Percentiles rank a stretch among this genome's conserved stretches.
Conservation (phyloP, 1,140 invertebrate genomes). For the Tetranychus urticae region DNA sequence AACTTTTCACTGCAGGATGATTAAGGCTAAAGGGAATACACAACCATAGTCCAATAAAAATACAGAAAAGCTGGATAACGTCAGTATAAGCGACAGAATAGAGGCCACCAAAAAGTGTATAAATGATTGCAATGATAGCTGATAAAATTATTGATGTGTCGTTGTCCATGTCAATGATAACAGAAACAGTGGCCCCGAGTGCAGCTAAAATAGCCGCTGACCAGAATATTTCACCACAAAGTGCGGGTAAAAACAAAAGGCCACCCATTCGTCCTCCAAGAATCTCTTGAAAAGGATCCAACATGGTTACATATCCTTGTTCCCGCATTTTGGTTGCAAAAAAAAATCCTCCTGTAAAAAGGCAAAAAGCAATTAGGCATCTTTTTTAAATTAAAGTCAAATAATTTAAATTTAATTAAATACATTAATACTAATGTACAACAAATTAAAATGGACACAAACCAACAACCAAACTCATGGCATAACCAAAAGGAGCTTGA, state of each 20-base stretch:
- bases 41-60: conserved; percentile 92
- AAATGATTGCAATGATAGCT: conserved; percentile 82
- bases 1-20: conserved; percentile 49
- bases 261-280: conserved; percentile 93
- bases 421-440: background rate
- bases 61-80: conserved; percentile 88
- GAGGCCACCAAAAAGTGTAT: conserved; percentile 88
- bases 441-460: conserved; percentile 16
- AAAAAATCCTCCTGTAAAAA: conserved; percentile 41
- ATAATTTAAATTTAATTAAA: background rate
- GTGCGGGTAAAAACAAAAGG: conserved; percentile 76
- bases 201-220: conserved; percentile 86
- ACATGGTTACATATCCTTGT: conserved; percentile 93
- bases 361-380: conserved; percentile 18
- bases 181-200: conserved; percentile 72
- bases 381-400: conserved; percentile 22
- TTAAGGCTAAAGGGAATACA: conserved; percentile 86
- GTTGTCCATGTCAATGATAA: conserved; percentile 88
- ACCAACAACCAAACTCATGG: conserved; percentile 76
- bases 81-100: conserved; percentile 97
- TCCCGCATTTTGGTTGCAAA: conserved; percentile 93
- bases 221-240: conserved; percentile 94
- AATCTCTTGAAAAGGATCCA: conserved; percentile 86
- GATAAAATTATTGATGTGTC: conserved; percentile 76
- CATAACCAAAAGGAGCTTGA: conserved; percentile 91